phyloP scores from a whole-genome alignment of 2,797 vertebrate genomes.

The Staurois parvus region DNA sequence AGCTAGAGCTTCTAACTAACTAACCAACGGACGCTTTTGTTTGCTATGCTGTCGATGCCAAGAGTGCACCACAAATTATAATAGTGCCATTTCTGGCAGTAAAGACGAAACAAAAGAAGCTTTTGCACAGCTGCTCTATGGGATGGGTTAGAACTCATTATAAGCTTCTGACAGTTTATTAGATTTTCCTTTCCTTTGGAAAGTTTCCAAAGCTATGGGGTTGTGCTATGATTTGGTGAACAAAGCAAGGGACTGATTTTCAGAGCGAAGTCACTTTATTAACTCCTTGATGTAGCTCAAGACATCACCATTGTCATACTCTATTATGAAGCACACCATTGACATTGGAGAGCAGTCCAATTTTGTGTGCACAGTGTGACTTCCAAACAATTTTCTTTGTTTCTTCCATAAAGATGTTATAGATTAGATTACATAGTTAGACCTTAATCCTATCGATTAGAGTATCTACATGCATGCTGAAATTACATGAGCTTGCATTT shows the following conservation, averaged over 20 bases:
- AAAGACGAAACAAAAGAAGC: background rate
- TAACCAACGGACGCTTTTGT: background rate
- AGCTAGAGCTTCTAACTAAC: constrained; percentile 8
- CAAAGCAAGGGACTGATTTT: background rate
- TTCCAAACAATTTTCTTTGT: too few species aligned
- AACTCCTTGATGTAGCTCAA: too few species aligned
- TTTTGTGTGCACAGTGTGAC: too few species aligned
- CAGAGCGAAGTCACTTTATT: background rate
- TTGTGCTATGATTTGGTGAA: background rate
- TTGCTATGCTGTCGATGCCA: constrained; percentile 4
- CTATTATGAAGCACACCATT: background rate
- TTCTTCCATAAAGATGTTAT: too few species aligned
- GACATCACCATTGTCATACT: background rate
- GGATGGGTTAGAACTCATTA: background rate
- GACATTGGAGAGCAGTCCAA: too few species aligned
- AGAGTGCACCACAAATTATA: background rate
- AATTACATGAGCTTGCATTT: too few species aligned
- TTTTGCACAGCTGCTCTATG: background rate
- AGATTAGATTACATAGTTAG: too few species aligned
- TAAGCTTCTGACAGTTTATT: background rate
- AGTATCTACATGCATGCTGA: too few species aligned
- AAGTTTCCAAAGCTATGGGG: background rate
- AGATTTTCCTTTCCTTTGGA: background rate
- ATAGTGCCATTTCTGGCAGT: constrained; percentile 1
- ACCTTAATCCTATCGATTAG: too few species aligned